Base-by-base conservation (phyloP, 1,140 invertebrate species). In the Dysdera silvatica region DNA sequence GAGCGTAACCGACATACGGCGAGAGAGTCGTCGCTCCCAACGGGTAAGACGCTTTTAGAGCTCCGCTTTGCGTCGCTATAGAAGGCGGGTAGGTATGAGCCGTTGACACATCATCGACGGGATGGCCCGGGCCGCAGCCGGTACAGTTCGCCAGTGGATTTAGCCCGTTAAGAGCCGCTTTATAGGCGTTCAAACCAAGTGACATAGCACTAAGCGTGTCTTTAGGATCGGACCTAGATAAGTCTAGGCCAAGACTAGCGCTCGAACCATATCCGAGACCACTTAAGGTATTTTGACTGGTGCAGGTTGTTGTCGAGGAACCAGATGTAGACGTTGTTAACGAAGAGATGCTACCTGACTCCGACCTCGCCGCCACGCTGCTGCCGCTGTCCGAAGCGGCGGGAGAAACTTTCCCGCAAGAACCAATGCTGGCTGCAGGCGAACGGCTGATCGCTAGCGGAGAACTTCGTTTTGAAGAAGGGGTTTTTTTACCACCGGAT, bases 1-100 rank as follows among this genome's bases (percentile, higher is more conserved):
- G 81, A 37, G 89, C 87, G 74, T 95, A 95, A 68, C 86, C 87
- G 35, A 93, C 81, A 70, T 75, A 78, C 14, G 77, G 60, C 14
- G 67, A 60, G 14, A 66, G 31, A 12, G 66, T 54, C 23, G 69
- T 54, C 20, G 70, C 55, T 59, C 70, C 69, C 5, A 72, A 52
- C 24, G 69, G 67, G 24, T 55, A 66, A 16, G 45, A 45, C 14
- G 60, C 60, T 56, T 67, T 67, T 16, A 67, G 54, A 23, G 54
- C 23, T 23, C 59, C 53, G 54, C 24, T 67, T 41, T 67, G 66
- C 33, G 59, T 48, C 8, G 28, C 45, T 3, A 14, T 29, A 5
- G 37, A 16, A 2, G 28, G 28, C 26, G 49, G 66, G n/a, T n/a
- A 55, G 54, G 70, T 33, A 31, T 60, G 58, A 2, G 32, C 48